These are phyloP conservation scores for Allophyes oxyacanthae DNA, from an alignment of 2,888 invertebrate genomes.

Conservation along the genomic window DNA sequence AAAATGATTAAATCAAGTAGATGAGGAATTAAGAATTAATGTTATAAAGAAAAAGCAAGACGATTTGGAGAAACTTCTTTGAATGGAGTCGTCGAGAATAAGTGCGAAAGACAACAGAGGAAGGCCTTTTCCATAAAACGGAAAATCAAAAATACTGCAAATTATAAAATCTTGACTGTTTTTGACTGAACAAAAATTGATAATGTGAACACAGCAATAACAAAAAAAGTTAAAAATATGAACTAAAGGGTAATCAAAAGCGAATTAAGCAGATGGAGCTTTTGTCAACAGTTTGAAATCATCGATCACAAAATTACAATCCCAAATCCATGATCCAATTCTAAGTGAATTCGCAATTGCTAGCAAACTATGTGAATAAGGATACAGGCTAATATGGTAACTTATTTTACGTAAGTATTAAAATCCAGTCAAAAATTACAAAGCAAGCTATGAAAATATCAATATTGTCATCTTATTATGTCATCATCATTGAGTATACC, in stretches of 20 bases:
- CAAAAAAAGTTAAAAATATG: not conserved
- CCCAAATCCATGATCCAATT: conserved; percentile 6
- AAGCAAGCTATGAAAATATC: conserved; percentile 4
- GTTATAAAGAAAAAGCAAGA: too few relatives aligned
- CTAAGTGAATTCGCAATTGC: conserved; percentile 22
- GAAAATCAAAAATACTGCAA: too few relatives aligned
- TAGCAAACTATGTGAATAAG: conserved; percentile 16
- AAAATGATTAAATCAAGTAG: too few relatives aligned
- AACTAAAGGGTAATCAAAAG: not conserved
- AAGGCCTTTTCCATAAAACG: too few relatives aligned
- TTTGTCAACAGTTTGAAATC: conserved; percentile 13
- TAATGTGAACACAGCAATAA: too few relatives aligned
- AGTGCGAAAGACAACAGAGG: too few relatives aligned
- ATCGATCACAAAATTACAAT: conserved; percentile 9
- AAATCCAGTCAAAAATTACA: conserved; percentile 31
- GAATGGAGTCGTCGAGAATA: too few relatives aligned
- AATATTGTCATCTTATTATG: conserved; percentile 15
- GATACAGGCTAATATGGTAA: conserved; percentile 16
- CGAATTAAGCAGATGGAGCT: not conserved
- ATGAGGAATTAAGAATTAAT: too few relatives aligned
- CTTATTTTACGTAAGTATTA: conserved; percentile 19
- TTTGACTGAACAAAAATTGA: too few relatives aligned
- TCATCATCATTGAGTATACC: not conserved
- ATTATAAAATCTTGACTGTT: too few relatives aligned
- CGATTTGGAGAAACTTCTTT: too few relatives aligned